A percentile compares a stretch with the other conserved stretches of the same genome.
These are phyloP conservation scores for Oryzias javanicus DNA, from an alignment of 2,113 vertebrate genomes.

Conservation along the genomic window DNA sequence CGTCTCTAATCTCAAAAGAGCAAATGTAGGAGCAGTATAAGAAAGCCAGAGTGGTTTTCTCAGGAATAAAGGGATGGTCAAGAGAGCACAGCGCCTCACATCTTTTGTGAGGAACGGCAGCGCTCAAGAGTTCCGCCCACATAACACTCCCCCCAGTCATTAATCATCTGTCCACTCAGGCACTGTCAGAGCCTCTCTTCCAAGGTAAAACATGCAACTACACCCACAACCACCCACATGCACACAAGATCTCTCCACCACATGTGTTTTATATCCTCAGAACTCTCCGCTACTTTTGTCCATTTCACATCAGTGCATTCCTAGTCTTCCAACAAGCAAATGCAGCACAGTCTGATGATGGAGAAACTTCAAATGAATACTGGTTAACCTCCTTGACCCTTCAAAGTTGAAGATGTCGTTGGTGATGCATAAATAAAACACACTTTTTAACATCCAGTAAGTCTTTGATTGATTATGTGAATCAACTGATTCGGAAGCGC, in stretches of 20 bases:
- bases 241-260: slow-evolving; percentile 7
- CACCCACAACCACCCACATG: slow-evolving; percentile 29
- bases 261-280: slow-evolving; percentile 12
- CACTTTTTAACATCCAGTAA: no score
- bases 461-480: no score
- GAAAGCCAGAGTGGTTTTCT: slow-evolving; percentile 41
- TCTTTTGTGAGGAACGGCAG: slow-evolving; percentile 57
- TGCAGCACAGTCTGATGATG: slow-evolving; percentile 32
- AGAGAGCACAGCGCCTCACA: slow-evolving; percentile 47
- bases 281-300: slow-evolving; percentile 28
- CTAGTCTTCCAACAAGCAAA: slow-evolving; percentile 29
- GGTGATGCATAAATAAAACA: no score
- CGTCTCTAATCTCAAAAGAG: slow-evolving; percentile 59
- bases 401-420: no score
- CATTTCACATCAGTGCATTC: slow-evolving; percentile 26
- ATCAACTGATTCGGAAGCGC: no score
- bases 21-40: slow-evolving; percentile 40
- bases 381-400: background rate
- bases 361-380: slow-evolving; percentile 41
- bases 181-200: slow-evolving; percentile 54
- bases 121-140: slow-evolving; percentile 51
- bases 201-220: slow-evolving; percentile 35
- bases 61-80: slow-evolving; percentile 48
- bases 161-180: slow-evolving; percentile 73
- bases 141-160: slow-evolving; percentile 67